Percentiles rank a stretch among this genome's conserved stretches.
Conservation (phyloP, 35 echinoderm and acorn worm genomes). For the Ptychodera flava region DNA sequence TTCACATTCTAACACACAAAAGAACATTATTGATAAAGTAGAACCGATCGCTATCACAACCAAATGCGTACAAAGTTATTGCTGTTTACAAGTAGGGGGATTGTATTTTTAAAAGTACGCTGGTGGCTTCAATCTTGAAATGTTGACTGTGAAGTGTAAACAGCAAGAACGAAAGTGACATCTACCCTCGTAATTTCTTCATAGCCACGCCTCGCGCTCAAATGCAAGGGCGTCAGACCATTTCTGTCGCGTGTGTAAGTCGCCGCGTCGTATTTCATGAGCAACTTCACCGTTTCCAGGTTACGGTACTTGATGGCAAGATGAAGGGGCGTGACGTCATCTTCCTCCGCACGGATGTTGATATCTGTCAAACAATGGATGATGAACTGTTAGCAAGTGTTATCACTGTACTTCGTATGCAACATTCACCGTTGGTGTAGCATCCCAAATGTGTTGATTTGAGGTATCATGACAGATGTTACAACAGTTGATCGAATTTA, state of each 20-base stretch:
- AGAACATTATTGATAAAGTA: no score
- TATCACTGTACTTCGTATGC: neutral
- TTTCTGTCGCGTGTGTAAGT: neutral
- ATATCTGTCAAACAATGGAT: slow-evolving; percentile 9
- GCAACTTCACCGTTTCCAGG: slow-evolving; percentile 7
- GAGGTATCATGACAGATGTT: no score
- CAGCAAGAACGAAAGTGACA: no score
- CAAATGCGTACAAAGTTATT: no score
- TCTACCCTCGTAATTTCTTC: slow-evolving; percentile 16
- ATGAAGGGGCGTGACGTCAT: slow-evolving; percentile 33
- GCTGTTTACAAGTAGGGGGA: no score
- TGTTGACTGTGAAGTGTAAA: no score
- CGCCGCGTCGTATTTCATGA: slow-evolving; percentile 15
- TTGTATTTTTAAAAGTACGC: no score
- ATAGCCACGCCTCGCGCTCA: slow-evolving; percentile 24
- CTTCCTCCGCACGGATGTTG: neutral
- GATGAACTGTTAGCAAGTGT: neutral
- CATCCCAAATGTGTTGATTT: no score
- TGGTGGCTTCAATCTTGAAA: no score
- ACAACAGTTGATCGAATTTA: no score
- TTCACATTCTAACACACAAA: no score
- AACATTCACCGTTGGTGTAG: neutral
- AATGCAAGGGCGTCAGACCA: slow-evolving; percentile 23
- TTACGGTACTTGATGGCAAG: slow-evolving; percentile 17
- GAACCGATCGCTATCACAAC: no score